phyloP scores from a whole-genome alignment of 2,888 invertebrate genomes.

The Dasysyrphus tricinctus region DNA sequence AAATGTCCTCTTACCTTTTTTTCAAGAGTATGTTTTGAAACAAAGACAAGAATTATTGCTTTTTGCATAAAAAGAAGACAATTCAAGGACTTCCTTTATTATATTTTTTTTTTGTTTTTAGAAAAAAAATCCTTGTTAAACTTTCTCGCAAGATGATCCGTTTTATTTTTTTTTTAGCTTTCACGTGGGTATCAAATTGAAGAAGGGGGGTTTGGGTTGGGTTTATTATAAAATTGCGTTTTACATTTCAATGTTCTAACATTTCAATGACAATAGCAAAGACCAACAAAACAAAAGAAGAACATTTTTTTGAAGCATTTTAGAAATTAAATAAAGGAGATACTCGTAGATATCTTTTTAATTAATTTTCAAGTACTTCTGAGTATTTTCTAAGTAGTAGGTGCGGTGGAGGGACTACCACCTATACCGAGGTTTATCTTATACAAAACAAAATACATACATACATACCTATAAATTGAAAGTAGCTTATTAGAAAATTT shows the following conservation, averaged over 20 bases:
- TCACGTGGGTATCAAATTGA: neutral
- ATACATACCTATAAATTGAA: conserved; percentile 6
- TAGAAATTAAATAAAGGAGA: conserved; percentile 27
- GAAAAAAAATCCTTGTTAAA: conserved; percentile 3
- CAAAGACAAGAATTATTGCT: conserved; percentile 31
- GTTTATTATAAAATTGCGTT: conserved; percentile 22
- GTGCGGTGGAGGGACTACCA: neutral
- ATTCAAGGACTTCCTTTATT: conserved; percentile 20
- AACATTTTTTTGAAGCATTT: neutral
- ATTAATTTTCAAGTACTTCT: conserved; percentile 50
- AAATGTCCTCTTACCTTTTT: neutral
- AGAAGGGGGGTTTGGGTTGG: neutral
- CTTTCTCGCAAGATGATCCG: conserved; percentile 13
- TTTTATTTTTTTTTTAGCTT: neutral
- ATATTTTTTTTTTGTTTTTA: neutral
- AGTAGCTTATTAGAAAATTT: conserved; percentile 23
- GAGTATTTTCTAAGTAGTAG: neutral
- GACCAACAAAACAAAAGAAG: neutral
- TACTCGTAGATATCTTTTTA: conserved; percentile 12
- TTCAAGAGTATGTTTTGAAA: neutral
- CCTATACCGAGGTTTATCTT: neutral
- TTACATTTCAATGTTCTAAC: conserved; percentile 16
- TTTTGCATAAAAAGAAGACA: neutral
- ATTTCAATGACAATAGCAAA: conserved; percentile 37
- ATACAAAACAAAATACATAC: neutral